A percentile compares a stretch with the other conserved stretches of the same genome.
These are phyloP conservation scores for Pseudochirops cupreus DNA, from an alignment of 2,797 vertebrate genomes.

Conservation along the genomic window DNA sequence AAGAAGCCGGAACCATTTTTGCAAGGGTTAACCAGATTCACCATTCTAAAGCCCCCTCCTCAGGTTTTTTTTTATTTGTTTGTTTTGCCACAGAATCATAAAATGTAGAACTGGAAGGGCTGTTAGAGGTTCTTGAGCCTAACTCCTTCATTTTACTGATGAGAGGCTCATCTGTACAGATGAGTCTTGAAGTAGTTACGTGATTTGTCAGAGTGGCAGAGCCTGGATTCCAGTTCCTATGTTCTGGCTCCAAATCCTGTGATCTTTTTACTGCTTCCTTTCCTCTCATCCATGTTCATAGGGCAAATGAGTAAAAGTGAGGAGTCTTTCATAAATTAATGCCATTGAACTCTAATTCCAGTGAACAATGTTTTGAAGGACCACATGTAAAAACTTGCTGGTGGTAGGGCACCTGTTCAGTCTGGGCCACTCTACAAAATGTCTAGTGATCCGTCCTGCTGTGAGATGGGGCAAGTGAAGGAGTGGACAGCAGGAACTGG, in stretches of 20 bases:
- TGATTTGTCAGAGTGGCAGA: not conserved
- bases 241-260: not conserved
- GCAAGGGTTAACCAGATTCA: not conserved
- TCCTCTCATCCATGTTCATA: not conserved
- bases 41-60: not conserved
- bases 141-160: not conserved
- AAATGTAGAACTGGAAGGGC: not conserved
- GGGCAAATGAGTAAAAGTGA: not conserved
- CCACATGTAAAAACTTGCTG: rapidly evolving
- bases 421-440: not conserved
- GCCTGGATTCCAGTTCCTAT: not conserved
- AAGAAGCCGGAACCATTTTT: not conserved
- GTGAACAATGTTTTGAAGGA: not conserved
- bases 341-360: not conserved
- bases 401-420: not conserved
- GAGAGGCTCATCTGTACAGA: not conserved
- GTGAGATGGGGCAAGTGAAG: not conserved
- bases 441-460: not conserved
- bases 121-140: not conserved
- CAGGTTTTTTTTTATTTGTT: not conserved
- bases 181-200: not conserved
- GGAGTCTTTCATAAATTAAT: not conserved
- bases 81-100: not conserved
- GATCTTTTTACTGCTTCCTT: too few species aligned
- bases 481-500: too few species aligned